Conservation (phyloP, 2,888 invertebrate genomes). For the Clunio marinus region DNA sequence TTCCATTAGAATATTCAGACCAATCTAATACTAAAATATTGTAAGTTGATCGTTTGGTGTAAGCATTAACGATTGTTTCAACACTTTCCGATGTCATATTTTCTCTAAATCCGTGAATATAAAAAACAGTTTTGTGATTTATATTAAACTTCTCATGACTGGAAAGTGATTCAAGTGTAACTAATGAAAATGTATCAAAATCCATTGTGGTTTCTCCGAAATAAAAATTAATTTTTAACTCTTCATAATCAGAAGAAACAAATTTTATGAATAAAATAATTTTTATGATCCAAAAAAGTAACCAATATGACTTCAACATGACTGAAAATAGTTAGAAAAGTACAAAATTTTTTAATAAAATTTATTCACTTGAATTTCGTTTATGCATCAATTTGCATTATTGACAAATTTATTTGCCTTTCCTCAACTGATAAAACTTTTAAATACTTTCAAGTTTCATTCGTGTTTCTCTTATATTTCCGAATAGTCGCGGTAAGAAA, state of each 20-base stretch:
- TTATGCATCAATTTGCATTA: background rate
- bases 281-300: too few relatives aligned
- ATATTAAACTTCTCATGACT: slow-evolving; percentile 51
- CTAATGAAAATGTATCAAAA: background rate
- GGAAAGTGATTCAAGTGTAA: slow-evolving; percentile 46
- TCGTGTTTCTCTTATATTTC: too few relatives aligned
- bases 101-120: slow-evolving; percentile 55
- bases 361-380: too few relatives aligned
- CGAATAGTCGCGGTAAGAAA: too few relatives aligned
- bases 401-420: background rate
- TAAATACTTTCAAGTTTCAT: too few relatives aligned
- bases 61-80: slow-evolving; percentile 53
- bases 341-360: too few relatives aligned
- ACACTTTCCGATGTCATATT: slow-evolving; percentile 53
- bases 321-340: too few relatives aligned
- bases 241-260: too few relatives aligned
- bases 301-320: too few relatives aligned
- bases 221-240: background rate
- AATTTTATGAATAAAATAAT: too few relatives aligned
- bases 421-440: too few relatives aligned
- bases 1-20: slow-evolving; percentile 55
- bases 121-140: slow-evolving; percentile 51
- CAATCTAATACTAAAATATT: slow-evolving; percentile 54
- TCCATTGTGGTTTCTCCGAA: background rate
- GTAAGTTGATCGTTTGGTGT: slow-evolving; percentile 49